phyloP scores from a whole-genome alignment of 1,140 invertebrate species.

The Phenacoccus solenopsis region DNA sequence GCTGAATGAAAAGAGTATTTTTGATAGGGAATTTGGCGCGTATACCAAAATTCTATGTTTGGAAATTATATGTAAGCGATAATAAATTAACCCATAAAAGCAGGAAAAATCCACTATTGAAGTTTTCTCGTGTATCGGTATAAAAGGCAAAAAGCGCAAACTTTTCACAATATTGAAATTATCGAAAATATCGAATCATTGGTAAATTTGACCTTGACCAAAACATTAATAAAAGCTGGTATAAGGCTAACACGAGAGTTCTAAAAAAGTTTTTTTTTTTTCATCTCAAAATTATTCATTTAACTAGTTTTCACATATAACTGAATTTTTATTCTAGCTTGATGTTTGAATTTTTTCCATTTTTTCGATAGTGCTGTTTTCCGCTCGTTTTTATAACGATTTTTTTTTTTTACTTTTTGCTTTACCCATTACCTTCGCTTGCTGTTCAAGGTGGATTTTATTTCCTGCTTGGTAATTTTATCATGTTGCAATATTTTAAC shows the following conservation, averaged over 20 bases:
- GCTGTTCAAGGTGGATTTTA: conserved; percentile 1
- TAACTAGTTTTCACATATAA: background rate
- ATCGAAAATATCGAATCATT: background rate
- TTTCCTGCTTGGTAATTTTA: background rate
- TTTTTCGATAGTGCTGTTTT: background rate
- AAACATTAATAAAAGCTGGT: background rate
- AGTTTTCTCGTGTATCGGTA: background rate
- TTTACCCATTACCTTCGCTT: conserved; percentile 1
- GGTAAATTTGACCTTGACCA: conserved; percentile 1
- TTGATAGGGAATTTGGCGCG: background rate
- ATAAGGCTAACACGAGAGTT: background rate
- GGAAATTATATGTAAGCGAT: too few species aligned
- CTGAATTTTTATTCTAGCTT: background rate
- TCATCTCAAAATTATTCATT: background rate
- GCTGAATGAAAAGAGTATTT: background rate
- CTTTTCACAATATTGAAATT: background rate
- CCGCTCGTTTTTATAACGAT: too few species aligned
- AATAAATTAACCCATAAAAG: background rate
- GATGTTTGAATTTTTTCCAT: background rate
- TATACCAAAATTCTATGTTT: too few species aligned
- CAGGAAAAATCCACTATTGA: background rate
- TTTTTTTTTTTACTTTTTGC: too few species aligned
- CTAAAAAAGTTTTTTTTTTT: background rate
- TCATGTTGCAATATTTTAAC: background rate
- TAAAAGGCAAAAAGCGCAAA: background rate